These are phyloP conservation scores for Cydia fagiglandana DNA, from an alignment of 1,140 invertebrate genomes.

Conservation along the genomic window DNA sequence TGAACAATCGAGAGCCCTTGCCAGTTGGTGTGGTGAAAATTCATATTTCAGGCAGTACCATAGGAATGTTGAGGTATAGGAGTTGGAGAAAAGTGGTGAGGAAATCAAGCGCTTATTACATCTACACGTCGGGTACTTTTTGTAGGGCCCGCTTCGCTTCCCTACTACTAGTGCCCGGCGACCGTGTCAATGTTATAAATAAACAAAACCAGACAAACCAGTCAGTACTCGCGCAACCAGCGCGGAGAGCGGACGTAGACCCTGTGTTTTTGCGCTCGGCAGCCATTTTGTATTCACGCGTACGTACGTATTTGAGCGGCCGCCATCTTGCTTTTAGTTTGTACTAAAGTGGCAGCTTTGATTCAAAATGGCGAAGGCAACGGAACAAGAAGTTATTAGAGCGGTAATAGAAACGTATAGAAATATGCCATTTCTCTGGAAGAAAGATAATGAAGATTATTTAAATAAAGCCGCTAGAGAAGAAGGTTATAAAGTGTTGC, in stretches of 20 bases:
- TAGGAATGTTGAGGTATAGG: too few species aligned
- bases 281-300: background rate
- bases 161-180: background rate
- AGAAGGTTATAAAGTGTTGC: constrained; percentile 31
- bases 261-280: background rate
- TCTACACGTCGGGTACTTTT: too few species aligned
- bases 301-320: too few species aligned
- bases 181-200: background rate
- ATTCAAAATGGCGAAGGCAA: background rate
- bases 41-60: too few species aligned
- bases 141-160: too few species aligned
- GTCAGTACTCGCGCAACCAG: constrained; percentile 3
- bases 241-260: background rate
- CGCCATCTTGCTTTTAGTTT: background rate
- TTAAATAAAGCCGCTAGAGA: constrained; percentile 13
- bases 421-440: constrained; percentile 39
- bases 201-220: too few species aligned
- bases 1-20: too few species aligned
- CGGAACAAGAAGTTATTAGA: constrained; percentile 32
- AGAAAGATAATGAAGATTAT: constrained; percentile 36
- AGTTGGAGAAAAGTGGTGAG: too few species aligned
- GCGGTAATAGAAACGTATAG: constrained; percentile 40
- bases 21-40: too few species aligned
- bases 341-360: background rate
- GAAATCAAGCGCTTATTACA: too few species aligned